phyloP scores from a whole-genome alignment of 2,888 invertebrate species.

The Seira musarum region DNA sequence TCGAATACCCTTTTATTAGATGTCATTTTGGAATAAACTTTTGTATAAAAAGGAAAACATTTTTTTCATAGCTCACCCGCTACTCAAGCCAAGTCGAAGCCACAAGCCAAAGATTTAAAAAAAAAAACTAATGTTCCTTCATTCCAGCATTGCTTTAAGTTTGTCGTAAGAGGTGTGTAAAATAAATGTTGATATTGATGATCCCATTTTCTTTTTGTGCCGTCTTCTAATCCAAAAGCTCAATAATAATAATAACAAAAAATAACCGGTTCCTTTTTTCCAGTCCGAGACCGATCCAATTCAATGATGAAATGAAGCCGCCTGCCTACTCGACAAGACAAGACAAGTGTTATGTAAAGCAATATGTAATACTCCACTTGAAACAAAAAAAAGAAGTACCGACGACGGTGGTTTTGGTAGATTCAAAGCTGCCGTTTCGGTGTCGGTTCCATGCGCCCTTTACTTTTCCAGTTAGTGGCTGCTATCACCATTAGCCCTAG shows the following conservation, averaged over 20 bases:
- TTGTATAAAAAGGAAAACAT: too few relatives aligned
- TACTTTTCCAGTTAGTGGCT: constrained; percentile 58
- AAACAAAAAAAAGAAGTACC: background rate
- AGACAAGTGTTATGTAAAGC: constrained; percentile 37
- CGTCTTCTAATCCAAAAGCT: constrained; percentile 62
- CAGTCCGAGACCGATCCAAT: constrained; percentile 16
- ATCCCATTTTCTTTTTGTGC: constrained; percentile 52
- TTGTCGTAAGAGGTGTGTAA: constrained; percentile 21
- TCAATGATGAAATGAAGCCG: constrained; percentile 54
- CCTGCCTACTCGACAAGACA: constrained; percentile 40
- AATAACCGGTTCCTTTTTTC: constrained; percentile 55
- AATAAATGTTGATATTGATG: constrained; percentile 63
- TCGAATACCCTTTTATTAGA: too few relatives aligned
- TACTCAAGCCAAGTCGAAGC: too few relatives aligned
- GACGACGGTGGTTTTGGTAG: background rate
- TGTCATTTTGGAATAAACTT: too few relatives aligned
- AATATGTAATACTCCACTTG: constrained; percentile 22
- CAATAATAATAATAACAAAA: constrained; percentile 62
- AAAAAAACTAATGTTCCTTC: too few relatives aligned
- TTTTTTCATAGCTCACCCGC: too few relatives aligned
- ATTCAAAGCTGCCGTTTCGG: too few relatives aligned
- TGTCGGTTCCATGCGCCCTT: constrained; percentile 44
- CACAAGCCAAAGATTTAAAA: too few relatives aligned
- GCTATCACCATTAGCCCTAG: constrained; percentile 57
- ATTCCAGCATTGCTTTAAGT: too few relatives aligned